These are phyloP conservation scores for Astyanax mexicanus DNA, from an alignment of 2,797 vertebrate genomes.

Conservation along the genomic window DNA sequence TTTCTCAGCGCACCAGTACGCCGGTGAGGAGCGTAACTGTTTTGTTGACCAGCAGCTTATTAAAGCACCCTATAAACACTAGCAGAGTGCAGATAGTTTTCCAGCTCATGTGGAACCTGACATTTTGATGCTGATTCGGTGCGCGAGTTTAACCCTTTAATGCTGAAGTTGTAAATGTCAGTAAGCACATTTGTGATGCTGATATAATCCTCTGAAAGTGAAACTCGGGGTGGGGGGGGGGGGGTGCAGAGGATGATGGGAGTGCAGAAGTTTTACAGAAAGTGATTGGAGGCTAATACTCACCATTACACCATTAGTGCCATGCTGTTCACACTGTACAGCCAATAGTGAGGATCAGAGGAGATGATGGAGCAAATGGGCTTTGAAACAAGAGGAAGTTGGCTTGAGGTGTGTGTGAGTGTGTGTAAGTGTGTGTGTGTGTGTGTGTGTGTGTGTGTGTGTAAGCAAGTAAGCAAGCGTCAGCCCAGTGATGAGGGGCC, in stretches of 20 bases:
- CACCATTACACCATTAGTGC: conserved; percentile 15
- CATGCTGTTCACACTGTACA: conserved; percentile 18
- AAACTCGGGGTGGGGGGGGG: background rate
- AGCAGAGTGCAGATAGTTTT: background rate
- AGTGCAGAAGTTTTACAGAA: too few species aligned
- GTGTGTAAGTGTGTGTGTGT: conserved; percentile 33
- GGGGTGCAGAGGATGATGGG: background rate
- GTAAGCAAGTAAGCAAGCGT: conserved; percentile 11
- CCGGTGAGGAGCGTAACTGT: too few species aligned
- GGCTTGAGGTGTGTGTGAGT: conserved; percentile 38
- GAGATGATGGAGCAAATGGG: conserved; percentile 42
- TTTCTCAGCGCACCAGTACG: too few species aligned
- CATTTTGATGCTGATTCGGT: background rate
- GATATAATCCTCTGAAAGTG: conserved; percentile 4
- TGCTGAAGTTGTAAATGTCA: background rate
- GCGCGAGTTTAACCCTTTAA: background rate
- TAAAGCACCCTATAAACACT: too few species aligned
- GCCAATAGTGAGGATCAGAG: conserved; percentile 31
- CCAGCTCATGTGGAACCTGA: background rate
- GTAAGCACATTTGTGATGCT: conserved; percentile 25
- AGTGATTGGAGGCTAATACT: conserved; percentile 22
- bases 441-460: conserved; percentile 39
- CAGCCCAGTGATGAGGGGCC: conserved; percentile 40
- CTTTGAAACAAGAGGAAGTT: conserved; percentile 50
- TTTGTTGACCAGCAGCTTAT: background rate